Conservation (phyloP, 2,113 vertebrate genomes). For the Callopanchax toddi region DNA sequence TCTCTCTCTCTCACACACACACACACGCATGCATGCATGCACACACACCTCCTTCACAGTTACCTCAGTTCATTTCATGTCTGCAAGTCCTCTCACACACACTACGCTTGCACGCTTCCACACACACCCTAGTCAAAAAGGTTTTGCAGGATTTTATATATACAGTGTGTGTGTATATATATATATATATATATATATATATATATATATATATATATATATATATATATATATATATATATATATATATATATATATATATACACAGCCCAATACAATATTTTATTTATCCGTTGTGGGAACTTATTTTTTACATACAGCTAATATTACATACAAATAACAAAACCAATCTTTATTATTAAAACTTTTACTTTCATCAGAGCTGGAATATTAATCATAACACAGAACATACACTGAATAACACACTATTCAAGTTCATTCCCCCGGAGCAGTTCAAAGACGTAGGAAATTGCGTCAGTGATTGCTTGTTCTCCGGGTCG, state of each 20-base stretch:
- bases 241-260: too few species aligned
- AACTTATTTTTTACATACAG: too few species aligned
- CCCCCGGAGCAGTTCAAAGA: constrained; percentile 56
- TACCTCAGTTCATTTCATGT: constrained; percentile 55
- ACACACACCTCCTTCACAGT: constrained; percentile 39
- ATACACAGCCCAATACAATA: too few species aligned
- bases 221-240: too few species aligned
- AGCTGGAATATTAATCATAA: constrained; percentile 32
- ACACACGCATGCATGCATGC: constrained; percentile 31
- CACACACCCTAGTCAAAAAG: constrained; percentile 16
- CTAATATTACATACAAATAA: too few species aligned
- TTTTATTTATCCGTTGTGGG: too few species aligned
- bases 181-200: neutral
- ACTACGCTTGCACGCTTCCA: constrained; percentile 6
- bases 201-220: too few species aligned
- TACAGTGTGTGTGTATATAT: neutral
- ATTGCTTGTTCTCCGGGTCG: constrained; percentile 58
- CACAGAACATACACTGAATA: constrained; percentile 25
- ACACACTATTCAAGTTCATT: constrained; percentile 42
- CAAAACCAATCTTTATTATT: neutral
- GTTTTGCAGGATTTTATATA: constrained; percentile 31
- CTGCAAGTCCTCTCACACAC: neutral
- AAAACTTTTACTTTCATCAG: constrained; percentile 32
- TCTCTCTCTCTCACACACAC: constrained; percentile 47
- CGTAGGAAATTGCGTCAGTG: constrained; percentile 60